Conservation (phyloP, 2,797 vertebrate species). For the Leptoclinus maculatus region DNA sequence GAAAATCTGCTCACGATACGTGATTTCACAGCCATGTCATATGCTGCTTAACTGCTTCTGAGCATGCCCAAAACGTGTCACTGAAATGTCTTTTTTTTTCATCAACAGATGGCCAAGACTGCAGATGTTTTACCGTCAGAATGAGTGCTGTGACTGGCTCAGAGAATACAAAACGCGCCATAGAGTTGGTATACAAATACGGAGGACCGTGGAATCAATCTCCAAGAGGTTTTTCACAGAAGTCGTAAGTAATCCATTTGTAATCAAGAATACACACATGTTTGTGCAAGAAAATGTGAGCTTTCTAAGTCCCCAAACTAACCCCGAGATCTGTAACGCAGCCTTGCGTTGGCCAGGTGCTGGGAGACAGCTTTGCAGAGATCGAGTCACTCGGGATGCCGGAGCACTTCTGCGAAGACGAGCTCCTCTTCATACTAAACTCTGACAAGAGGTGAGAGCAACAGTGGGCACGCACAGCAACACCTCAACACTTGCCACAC, state of each 20-base stretch:
- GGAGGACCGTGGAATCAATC: constrained; percentile 92
- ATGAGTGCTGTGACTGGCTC: constrained; percentile 92
- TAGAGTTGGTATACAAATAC: constrained; percentile 90
- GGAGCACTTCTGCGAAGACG: constrained; percentile 97
- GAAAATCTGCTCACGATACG: neutral
- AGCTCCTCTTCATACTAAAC: constrained; percentile 94
- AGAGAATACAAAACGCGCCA: constrained; percentile 93
- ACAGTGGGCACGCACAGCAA: neutral
- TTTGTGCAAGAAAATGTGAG: too few species aligned
- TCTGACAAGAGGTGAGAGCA: constrained; percentile 91
- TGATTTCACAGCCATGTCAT: neutral
- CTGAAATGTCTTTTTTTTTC: neutral
- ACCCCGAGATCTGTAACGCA: constrained; percentile 77
- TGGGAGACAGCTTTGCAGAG: constrained; percentile 97
- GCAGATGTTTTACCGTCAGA: constrained; percentile 92
- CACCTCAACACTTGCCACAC: neutral
- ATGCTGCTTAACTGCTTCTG: neutral
- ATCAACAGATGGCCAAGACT: constrained; percentile 92
- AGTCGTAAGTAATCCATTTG: constrained; percentile 86
- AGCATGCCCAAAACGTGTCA: neutral
- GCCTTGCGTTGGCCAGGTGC: constrained; percentile 90
- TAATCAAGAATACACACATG: neutral
- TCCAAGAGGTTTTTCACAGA: constrained; percentile 98
- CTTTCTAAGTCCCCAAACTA: constrained; percentile 55
- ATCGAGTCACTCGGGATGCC: constrained; percentile 95